Conservation (phyloP, 1,140 invertebrate genomes). For the Samia ricini region DNA sequence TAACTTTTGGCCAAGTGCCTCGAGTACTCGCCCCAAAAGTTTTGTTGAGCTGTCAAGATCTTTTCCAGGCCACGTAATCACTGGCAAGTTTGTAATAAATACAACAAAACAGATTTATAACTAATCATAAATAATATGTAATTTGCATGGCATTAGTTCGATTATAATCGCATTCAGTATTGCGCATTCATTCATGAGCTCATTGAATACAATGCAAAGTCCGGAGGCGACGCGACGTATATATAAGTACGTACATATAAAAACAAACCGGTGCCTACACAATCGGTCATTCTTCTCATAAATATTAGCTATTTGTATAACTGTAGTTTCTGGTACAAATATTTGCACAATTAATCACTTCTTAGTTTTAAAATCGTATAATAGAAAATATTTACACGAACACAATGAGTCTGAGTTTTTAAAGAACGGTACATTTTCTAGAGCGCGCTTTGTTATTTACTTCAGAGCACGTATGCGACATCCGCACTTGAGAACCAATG, state of each 20-base stretch:
- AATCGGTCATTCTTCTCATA: slow-evolving; percentile 4
- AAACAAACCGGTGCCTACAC: not conserved
- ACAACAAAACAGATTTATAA: not conserved
- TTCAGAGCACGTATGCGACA: too few species aligned
- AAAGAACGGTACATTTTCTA: not conserved
- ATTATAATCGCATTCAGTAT: not conserved
- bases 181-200: not conserved
- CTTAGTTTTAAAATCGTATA: not conserved
- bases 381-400: not conserved
- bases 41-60: too few species aligned
- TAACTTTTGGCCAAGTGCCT: too few species aligned
- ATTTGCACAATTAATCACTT: not conserved
- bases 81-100: not conserved
- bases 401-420: not conserved
- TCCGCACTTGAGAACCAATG: too few species aligned
- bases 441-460: too few species aligned
- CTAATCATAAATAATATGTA: not conserved
- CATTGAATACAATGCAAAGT: not conserved
- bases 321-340: not conserved
- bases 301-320: not conserved
- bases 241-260: too few species aligned
- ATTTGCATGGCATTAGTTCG: not conserved
- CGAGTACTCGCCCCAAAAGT: too few species aligned
- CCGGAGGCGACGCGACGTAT: slow-evolving; percentile 6
- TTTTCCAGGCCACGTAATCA: too few species aligned